Conservation (phyloP, 2,888 invertebrate genomes). For the Chaitophorus viminalis region DNA sequence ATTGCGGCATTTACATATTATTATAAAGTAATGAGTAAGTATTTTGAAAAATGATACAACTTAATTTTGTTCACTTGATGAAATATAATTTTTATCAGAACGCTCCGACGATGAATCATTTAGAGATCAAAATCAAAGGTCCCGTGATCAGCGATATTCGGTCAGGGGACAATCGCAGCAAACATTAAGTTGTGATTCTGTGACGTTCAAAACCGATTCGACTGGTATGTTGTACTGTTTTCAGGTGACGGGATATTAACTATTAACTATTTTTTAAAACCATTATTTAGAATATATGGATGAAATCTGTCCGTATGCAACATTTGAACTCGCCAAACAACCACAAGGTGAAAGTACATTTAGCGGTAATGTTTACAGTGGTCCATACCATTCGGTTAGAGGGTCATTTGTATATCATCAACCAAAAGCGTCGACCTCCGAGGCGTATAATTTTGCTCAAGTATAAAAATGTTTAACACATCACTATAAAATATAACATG, state of each 20-base stretch:
- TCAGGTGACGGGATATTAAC: not conserved
- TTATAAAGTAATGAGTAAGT: conserved; percentile 59
- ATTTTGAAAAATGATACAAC: not conserved
- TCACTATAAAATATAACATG: not conserved
- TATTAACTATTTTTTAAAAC: not conserved
- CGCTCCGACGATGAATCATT: conserved; percentile 70
- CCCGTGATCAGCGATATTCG: conserved; percentile 80
- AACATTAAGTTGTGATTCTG: conserved; percentile 70
- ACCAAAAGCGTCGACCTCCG: conserved; percentile 73
- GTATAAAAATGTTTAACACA: conserved; percentile 9
- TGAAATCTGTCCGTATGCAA: conserved; percentile 92
- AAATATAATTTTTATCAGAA: conserved; percentile 25
- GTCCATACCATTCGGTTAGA: conserved; percentile 85
- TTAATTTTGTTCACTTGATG: too few species aligned
- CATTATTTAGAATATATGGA: conserved; percentile 80
- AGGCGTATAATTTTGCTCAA: conserved; percentile 45
- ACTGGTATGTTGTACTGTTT: conserved; percentile 63
- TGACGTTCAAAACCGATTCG: conserved; percentile 70
- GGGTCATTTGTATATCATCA: conserved; percentile 90
- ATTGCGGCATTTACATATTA: conserved; percentile 56
- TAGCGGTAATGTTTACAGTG: conserved; percentile 87
- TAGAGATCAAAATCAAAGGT: conserved; percentile 77
- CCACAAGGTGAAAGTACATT: conserved; percentile 89
- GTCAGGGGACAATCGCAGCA: conserved; percentile 71
- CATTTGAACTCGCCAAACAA: conserved; percentile 85